phyloP scores from a whole-genome alignment of 2,113 vertebrate genomes.

The Corythoichthys intestinalis region DNA sequence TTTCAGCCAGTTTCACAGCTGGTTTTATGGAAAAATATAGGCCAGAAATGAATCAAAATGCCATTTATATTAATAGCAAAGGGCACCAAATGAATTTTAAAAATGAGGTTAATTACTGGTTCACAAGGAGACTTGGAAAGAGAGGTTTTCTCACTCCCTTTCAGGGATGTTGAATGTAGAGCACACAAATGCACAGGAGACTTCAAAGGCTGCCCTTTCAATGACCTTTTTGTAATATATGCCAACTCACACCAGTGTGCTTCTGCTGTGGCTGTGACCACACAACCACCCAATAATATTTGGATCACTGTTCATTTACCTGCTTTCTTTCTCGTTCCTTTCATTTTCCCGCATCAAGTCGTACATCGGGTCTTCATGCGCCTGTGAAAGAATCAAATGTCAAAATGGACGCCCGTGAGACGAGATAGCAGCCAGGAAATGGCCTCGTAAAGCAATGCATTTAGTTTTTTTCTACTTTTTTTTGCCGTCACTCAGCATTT shows the following conservation, averaged over 20 bases:
- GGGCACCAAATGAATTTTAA: background rate
- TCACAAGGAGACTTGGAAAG: background rate
- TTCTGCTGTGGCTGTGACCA: background rate
- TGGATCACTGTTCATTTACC: constrained; percentile 61
- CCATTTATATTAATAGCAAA: background rate
- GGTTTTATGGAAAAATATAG: background rate
- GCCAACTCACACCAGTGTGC: constrained; percentile 12
- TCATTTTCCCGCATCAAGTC: constrained; percentile 90
- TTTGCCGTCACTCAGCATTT: background rate
- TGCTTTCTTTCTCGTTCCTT: constrained; percentile 86
- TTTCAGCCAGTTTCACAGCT: too few relatives aligned
- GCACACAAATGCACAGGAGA: constrained; percentile 10
- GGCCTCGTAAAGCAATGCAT: constrained; percentile 5
- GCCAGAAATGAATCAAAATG: background rate
- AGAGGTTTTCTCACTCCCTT: constrained; percentile 3
- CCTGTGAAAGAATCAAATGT: constrained; percentile 63
- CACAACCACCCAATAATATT: background rate
- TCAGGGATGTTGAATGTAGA: constrained; percentile 11
- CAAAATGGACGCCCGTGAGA: background rate
- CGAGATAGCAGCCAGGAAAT: background rate
- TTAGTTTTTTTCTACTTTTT: constrained; percentile 10
- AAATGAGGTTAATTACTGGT: background rate
- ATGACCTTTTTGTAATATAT: constrained; percentile 46
- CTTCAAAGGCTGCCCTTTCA: constrained; percentile 50
- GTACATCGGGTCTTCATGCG: constrained; percentile 96